Evolutionary conservation across 2,888 invertebrate species (phyloP), one percentile per base, ranked within the genome.

Genomic region (Apoda limacodes): DNA sequence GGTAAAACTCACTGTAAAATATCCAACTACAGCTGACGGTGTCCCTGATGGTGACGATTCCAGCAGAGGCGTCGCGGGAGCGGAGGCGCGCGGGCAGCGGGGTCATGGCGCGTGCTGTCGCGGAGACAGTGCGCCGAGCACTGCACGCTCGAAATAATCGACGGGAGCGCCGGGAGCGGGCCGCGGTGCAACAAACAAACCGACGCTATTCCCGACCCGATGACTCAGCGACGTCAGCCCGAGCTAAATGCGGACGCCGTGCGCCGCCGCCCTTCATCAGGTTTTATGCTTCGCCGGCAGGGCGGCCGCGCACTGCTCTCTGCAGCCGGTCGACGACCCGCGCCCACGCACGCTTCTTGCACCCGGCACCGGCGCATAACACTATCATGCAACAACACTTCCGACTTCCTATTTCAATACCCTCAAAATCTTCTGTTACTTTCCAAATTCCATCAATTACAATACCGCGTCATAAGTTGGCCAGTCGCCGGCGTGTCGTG

Each of bases 1-100:
- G 42, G 40, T 38, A 50, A 72, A 71, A 80, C 81, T 84, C 87
- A 85, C 88, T 87, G 76, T 87, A 88, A 66, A 88, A 86, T 75
- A 88, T 87, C 88, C 88, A 88, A 82, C 87, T 88, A 70, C 87
- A 86, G 76, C 85, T 87, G 69, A 88, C 82, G 46, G 74, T 85
- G 75, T 87, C 86, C 60, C 85, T 84, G 65, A 84, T 67, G 61
- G 83, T 82, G 68, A 85, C 82, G 62, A 86, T 69, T 57, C 75
- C 78, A 50, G 78, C 68, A 49, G 85, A 71, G 49, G 85, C 83
- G 62, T 83, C 82, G 53, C 85, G 83, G 50, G 60, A 55, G 62
- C 58, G 60, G 50, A 50, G 57, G 52, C 63, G 66, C 60, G 75
- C 74, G 69, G 74, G 76, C 45, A 67, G 66, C 46, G 75, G 75